Evolutionary conservation across 2,113 vertebrate genomes (phyloP), one percentile per base, ranked within the genome.

Genomic region (Pholis gunnellus): DNA sequence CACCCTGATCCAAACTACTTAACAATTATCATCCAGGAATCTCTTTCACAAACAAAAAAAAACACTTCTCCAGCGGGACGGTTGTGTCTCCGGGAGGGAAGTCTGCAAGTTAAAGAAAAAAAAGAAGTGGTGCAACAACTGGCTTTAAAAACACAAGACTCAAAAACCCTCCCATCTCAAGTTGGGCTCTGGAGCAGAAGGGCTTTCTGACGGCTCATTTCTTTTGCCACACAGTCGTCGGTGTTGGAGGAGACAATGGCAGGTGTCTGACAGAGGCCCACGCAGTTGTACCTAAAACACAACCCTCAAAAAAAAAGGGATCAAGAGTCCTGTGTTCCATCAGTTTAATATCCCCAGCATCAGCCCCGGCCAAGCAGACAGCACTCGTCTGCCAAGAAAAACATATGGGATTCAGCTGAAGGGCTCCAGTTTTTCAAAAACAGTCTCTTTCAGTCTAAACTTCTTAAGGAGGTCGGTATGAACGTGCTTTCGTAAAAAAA

Each of bases 251-350:
- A 81, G 93, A 96, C 95, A 95, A 95, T 95, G 85, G 85, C 96
- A 97, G 96, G 96, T 96, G 95, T 92, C 87, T 87, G 90, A 93
- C 87, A 90, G 84, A 85, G 89, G 72, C 86, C 91, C 82, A 25
- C 89, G 5, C 54, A 86, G 89, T 91, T 81, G 48, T 92, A 90
- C 78, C 93, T 83, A 85, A 95, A 48, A 97, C 91, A 96, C 95
- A 96, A 96, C 89, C 81, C 89, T 86, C 87, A 75, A 94, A 94
- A 94, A 68, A 75, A 94, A 94, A 94, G 87, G 95, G 96, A 97
- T 93, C 95, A 97, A 97, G 96, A 95, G 96, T 92, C 90, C 97
- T 97, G 96, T 96, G 96, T 97, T 97, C 93, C 96, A 96, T 96
- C 96, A 88, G 87, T 94, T 96, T 95, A 95, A 95, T 95, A 96